Evolutionary conservation across 2,888 invertebrate genomes (phyloP).

Genomic region (Muscina levida): DNA sequence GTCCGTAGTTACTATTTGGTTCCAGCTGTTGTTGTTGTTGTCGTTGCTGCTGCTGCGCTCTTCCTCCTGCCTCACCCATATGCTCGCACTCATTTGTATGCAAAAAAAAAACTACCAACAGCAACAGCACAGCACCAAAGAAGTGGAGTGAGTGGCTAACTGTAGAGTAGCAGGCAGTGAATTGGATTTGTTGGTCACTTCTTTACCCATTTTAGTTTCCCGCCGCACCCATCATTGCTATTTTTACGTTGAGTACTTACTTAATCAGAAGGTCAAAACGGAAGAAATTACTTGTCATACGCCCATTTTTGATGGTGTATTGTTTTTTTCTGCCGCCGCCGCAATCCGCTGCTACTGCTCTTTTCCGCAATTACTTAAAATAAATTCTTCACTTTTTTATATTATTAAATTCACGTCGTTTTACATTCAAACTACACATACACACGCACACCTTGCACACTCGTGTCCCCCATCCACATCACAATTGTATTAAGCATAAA

Average conservation of each 20-base stretch:
- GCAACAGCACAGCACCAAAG: no score
- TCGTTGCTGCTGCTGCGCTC: no score
- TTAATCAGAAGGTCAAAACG: conserved; percentile 33
- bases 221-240: conserved; percentile 59
- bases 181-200: not conserved
- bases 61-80: no score
- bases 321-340: conserved; percentile 7
- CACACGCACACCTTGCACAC: conserved; percentile 9
- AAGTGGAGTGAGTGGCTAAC: no score
- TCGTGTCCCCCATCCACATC: no score
- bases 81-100: no score
- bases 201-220: conserved; percentile 42
- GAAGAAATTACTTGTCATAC: conserved; percentile 46
- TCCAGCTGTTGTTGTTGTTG: conserved; percentile 5
- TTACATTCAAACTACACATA: conserved; percentile 17
- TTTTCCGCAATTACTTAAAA: conserved; percentile 47
- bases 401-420: conserved; percentile 47
- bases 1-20: no score
- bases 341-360: not conserved
- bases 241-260: not conserved
- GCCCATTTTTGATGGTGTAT: conserved; percentile 53
- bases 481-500: no score
- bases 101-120: no score
- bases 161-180: not conserved
- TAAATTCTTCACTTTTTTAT: conserved; percentile 44